Evolutionary conservation across 2,113 vertebrate species (phyloP).

Genomic region (Haemorhous mexicanus): DNA sequence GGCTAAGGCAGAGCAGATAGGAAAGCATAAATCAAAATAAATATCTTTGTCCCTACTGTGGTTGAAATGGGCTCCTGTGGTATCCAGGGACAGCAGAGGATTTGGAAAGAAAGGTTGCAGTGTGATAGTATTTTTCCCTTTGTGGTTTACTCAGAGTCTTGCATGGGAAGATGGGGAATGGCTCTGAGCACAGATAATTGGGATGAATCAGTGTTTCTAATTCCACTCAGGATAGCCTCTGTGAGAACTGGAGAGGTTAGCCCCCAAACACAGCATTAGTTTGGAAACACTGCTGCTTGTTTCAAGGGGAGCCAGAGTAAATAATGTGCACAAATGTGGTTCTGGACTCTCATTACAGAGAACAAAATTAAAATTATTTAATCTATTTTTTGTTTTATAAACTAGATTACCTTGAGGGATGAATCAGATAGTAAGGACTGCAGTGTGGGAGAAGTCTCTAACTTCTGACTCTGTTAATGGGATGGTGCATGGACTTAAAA

Average conservation of each 20-base stretch:
- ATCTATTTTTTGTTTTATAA: not conserved
- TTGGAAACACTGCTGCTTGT: not conserved
- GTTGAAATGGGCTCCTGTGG: not conserved
- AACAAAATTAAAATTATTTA: not conserved
- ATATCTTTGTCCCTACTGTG: not conserved
- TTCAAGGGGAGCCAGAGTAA: not conserved
- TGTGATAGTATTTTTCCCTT: constrained; percentile 19
- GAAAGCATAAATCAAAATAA: constrained; percentile 60
- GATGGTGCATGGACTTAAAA: not conserved
- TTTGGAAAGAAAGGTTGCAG: constrained; percentile 42
- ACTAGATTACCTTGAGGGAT: not conserved
- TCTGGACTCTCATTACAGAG: not conserved
- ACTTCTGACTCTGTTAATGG: not conserved
- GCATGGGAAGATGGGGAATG: not conserved
- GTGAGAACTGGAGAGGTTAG: constrained; percentile 1
- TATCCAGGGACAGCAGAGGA: not conserved
- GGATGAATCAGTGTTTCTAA: constrained; percentile 24
- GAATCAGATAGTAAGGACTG: not conserved
- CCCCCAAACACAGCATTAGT: not conserved
- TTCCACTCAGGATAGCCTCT: not conserved
- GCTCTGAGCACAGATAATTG: not conserved
- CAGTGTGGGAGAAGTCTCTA: not conserved
- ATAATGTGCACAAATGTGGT: not conserved
- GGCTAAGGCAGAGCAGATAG: constrained; percentile 14
- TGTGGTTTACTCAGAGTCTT: not conserved